phyloP scores from a whole-genome alignment of 2,888 invertebrate genomes.

The Lasioglossum marginatum region DNA sequence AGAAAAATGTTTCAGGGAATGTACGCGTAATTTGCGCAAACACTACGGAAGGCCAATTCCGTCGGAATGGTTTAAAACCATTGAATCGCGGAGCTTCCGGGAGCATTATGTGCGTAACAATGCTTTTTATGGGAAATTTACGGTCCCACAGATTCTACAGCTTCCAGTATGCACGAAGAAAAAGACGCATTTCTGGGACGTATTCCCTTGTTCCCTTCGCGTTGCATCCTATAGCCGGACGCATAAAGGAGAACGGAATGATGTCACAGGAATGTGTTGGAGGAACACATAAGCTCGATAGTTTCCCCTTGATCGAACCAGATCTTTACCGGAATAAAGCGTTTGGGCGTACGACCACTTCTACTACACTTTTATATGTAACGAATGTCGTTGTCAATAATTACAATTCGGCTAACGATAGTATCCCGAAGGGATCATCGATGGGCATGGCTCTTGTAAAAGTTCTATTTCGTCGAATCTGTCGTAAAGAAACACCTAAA shows the following conservation, averaged over 20 bases:
- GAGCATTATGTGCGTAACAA: neutral
- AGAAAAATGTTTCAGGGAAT: neutral
- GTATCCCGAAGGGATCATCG: neutral
- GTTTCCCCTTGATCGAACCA: neutral
- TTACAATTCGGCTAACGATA: neutral
- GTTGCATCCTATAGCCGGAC: neutral
- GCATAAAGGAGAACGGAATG: neutral
- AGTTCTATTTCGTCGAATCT: neutral
- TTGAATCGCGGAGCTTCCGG: neutral
- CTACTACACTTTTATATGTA: neutral
- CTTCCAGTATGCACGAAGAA: conserved; percentile 1
- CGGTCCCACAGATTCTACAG: neutral
- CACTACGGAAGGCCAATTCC: neutral
- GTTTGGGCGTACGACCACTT: neutral
- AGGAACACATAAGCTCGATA: conserved; percentile 9
- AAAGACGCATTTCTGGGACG: neutral
- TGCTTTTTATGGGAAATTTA: conserved; percentile 17
- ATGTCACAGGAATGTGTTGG: neutral
- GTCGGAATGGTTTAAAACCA: neutral
- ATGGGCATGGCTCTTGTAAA: conserved; percentile 18
- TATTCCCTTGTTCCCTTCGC: neutral
- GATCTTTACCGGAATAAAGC: neutral
- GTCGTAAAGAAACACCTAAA: neutral
- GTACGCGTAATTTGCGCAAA: neutral
- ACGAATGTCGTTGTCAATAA: neutral